phyloP scores from a whole-genome alignment of 1,140 invertebrate genomes.

The Helicoverpa zea region DNA sequence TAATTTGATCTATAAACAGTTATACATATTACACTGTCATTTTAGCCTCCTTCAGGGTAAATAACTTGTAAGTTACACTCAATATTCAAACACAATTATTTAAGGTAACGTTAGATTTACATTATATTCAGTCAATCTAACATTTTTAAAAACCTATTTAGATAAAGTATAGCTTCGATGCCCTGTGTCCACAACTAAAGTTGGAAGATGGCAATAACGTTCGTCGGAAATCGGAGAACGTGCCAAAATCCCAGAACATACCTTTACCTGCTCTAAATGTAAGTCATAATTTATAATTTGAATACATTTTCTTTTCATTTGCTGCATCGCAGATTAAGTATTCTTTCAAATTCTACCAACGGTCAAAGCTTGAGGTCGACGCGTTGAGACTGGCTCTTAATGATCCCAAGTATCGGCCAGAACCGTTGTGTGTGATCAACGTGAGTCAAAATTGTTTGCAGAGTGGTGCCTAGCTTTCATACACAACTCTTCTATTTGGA shows the following conservation, averaged over 20 bases:
- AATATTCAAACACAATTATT: neutral
- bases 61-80: neutral
- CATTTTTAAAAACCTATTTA: conserved; percentile 65
- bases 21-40: no score
- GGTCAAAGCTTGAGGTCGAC: conserved; percentile 86
- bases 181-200: conserved; percentile 89
- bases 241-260: conserved; percentile 86
- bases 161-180: conserved; percentile 90
- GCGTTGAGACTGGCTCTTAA: conserved; percentile 86
- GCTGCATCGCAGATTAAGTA: conserved; percentile 88
- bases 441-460: conserved; percentile 84
- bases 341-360: conserved; percentile 88
- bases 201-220: conserved; percentile 86
- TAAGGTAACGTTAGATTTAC: neutral
- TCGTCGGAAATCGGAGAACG: conserved; percentile 85
- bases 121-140: conserved; percentile 9
- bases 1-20: no score
- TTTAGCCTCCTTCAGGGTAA: no score
- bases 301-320: conserved; percentile 68
- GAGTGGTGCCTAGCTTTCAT: conserved; percentile 29
- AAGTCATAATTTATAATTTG: conserved; percentile 78
- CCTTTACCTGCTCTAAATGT: conserved; percentile 91
- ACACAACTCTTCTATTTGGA: neutral
- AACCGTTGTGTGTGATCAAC: conserved; percentile 89
- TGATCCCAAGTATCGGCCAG: conserved; percentile 88